Conservation (phyloP, 1,140 invertebrate species). For the Centruroides sculpturatus region DNA sequence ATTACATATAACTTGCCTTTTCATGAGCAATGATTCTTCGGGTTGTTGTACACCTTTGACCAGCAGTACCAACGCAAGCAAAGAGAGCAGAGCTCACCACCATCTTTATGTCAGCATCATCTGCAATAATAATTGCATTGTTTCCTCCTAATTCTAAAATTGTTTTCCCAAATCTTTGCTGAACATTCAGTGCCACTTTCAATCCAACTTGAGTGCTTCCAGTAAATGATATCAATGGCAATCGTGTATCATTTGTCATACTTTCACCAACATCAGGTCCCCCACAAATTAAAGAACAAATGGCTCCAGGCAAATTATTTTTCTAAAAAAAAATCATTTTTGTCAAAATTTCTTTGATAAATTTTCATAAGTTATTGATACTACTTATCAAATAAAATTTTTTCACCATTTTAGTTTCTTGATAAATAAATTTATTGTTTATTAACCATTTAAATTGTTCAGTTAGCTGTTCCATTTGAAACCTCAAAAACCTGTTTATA, state of each 20-base stretch:
- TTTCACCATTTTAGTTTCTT: no score
- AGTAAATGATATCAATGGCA: slow-evolving; percentile 85
- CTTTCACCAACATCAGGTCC: slow-evolving; percentile 71
- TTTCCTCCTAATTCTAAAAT: slow-evolving; percentile 94
- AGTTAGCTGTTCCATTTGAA: no score
- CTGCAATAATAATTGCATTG: slow-evolving; percentile 76
- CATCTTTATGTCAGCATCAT: slow-evolving; percentile 79
- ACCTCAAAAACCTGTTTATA: no score
- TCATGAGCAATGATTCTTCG: slow-evolving; percentile 41
- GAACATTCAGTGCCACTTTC: slow-evolving; percentile 64
- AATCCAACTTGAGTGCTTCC: slow-evolving; percentile 74
- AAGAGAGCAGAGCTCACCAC: slow-evolving; percentile 81
- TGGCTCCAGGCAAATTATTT: slow-evolving; percentile 74
- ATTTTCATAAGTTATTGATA: no score
- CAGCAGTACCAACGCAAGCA: slow-evolving; percentile 91
- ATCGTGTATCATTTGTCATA: slow-evolving; percentile 61
- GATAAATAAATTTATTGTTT: no score
- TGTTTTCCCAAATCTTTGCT: slow-evolving; percentile 80
- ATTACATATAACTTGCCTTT: slow-evolving; percentile 1
- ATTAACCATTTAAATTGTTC: no score
- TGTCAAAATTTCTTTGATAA: no score
- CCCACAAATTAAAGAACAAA: slow-evolving; percentile 75
- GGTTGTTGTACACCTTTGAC: slow-evolving; percentile 88
- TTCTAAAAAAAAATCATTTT: slow-evolving; percentile 27
- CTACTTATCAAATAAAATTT: no score